Evolutionary conservation across 2,113 vertebrate species (phyloP), one percentile per base, ranked within the genome.

Genomic region (Brachionichthys hirsutus): DNA sequence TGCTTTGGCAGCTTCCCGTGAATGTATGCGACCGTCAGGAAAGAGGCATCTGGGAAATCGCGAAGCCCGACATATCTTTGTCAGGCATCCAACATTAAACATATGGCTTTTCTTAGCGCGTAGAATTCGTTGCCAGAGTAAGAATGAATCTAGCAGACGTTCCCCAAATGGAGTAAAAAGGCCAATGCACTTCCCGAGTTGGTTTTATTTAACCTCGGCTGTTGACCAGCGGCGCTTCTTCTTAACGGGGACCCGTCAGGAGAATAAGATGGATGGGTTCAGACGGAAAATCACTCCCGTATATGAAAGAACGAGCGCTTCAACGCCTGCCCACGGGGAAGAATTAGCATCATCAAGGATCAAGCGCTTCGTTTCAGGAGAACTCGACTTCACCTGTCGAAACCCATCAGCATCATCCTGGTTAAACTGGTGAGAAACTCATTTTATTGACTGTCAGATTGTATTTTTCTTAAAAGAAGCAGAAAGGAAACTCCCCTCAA

Each of bases 81-180:
- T 71, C 77, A 62, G 2, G 22, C 63, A 35, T 80, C 73, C 74
- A 77, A 67, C 47, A 12, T 49, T 66, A 55, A 50, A 18, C 78
- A 78, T 75, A 69, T 81, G 78, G 81, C 58, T 84, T 67, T 78
- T 58, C 67, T 73, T 64, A 80, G 70, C 55, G 67, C 53, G 52
- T 51, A 49, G 36, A 54, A 42, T 5, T 35, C 56, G 35, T 70
- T 67, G 66, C 80, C 76, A 77, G 73, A 76, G 50, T 20, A 36
- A 64, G 70, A 73, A 48, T 34, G 41, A 73, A 57, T 61, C 64
- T 36, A 63, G 19, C 38, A 62, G 54, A 54, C 34, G 2, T 50
- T 72, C 59, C 59, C 51, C 20, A 62, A 43, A 6, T 4, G 24
- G 24, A 8, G 55, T 34, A 18, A 30, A 42, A 62, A 62, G 45